These are phyloP conservation scores for Lepidotrigona ventralis DNA, from an alignment of 1,140 invertebrate species.

Conservation along the genomic window DNA sequence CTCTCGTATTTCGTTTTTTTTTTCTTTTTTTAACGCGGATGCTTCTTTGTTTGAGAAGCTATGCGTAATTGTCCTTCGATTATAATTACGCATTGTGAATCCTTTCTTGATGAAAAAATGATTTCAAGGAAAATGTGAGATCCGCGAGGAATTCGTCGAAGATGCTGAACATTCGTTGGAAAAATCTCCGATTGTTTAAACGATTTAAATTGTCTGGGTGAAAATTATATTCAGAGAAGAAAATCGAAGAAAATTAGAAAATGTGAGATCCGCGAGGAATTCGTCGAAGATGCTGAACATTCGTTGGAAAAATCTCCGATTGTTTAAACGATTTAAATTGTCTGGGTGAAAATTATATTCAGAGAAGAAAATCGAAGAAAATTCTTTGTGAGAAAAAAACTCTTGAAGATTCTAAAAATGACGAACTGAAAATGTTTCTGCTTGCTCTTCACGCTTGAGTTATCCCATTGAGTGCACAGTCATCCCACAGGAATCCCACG, in stretches of 20 bases:
- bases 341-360: no score
- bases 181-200: neutral
- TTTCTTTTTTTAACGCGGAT: no score
- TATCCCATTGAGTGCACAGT: no score
- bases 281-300: neutral
- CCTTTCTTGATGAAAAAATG: no score
- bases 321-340: no score
- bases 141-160: neutral
- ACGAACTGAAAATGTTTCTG: neutral
- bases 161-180: neutral
- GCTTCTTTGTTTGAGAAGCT: neutral
- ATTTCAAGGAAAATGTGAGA: neutral
- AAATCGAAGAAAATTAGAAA: no score
- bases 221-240: no score
- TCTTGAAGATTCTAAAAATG: no score
- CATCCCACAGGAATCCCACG: neutral
- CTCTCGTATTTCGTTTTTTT: neutral
- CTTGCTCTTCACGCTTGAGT: no score
- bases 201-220: no score
- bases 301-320: neutral
- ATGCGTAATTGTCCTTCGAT: neutral
- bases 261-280: neutral
- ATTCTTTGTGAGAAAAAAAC: no score
- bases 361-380: no score
- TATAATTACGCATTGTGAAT: neutral